Percentiles rank a stretch among this genome's conserved stretches.
Conservation (phyloP, 2,888 invertebrate species). For the Cloeon dipterum region DNA sequence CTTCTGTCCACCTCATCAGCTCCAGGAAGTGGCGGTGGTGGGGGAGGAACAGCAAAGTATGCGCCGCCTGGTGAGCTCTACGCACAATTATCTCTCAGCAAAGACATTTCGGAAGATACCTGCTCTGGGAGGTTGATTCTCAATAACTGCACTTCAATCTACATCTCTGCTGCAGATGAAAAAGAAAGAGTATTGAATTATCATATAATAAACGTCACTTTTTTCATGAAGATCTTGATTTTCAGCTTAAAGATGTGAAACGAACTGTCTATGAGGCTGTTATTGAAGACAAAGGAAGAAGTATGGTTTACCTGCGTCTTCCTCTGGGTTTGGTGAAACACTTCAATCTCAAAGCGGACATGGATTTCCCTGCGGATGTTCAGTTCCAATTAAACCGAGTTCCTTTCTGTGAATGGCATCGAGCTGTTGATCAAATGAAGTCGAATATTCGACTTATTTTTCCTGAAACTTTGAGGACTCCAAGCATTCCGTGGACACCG, state of each 20-base stretch:
- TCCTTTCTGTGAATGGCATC: slow-evolving; percentile 66
- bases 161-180: slow-evolving; percentile 22
- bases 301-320: slow-evolving; percentile 47
- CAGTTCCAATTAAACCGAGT: slow-evolving; percentile 61
- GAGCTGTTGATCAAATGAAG: slow-evolving; percentile 54
- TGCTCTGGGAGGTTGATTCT: slow-evolving; percentile 55
- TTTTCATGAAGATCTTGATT: no score
- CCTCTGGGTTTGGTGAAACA: slow-evolving; percentile 39
- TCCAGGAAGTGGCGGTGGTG: slow-evolving; percentile 10
- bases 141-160: slow-evolving; percentile 48
- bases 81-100: slow-evolving; percentile 43
- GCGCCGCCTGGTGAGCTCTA: slow-evolving; percentile 52
- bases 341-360: slow-evolving; percentile 34
- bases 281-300: slow-evolving; percentile 60
- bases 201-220: no score
- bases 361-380: slow-evolving; percentile 40
- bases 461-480: slow-evolving; percentile 36
- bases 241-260: not conserved
- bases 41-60: slow-evolving; percentile 42
- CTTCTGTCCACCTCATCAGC: slow-evolving; percentile 28
- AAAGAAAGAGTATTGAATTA: slow-evolving; percentile 2
- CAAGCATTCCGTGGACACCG: slow-evolving; percentile 43
- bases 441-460: slow-evolving; percentile 46
- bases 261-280: slow-evolving; percentile 42
- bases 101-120: slow-evolving; percentile 60